A percentile compares a stretch with the other conserved stretches of the same genome.
Evolutionary conservation across 2,888 invertebrate genomes (phyloP).

Genomic region (Latrodectus elegans): DNA sequence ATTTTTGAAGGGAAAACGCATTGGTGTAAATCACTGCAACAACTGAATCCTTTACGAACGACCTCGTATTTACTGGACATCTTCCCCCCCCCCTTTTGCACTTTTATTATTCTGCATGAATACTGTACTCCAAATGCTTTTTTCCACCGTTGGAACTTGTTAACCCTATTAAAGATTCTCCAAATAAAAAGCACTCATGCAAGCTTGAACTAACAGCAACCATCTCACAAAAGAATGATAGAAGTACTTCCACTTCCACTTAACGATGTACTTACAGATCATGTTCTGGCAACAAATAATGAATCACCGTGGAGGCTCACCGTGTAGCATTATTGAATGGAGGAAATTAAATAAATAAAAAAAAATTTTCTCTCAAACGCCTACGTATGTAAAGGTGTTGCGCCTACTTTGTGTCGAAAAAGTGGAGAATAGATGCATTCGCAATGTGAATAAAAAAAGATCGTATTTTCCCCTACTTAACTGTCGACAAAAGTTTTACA

Average conservation of each 20-base stretch:
- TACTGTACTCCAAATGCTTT: not conserved
- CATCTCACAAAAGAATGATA: constrained; percentile 21
- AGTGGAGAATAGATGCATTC: not conserved
- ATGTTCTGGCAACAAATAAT: constrained; percentile 53
- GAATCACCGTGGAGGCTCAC: constrained; percentile 41
- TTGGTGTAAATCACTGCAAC: no score
- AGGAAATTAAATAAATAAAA: constrained; percentile 51
- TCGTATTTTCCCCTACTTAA: no score
- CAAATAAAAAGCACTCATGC: constrained; percentile 62
- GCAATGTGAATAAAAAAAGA: no score
- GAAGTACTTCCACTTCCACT: constrained; percentile 48
- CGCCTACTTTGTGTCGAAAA: constrained; percentile 15
- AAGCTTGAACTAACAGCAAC: constrained; percentile 51
- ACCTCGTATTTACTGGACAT: no score
- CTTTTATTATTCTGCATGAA: no score
- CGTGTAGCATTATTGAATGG: constrained; percentile 40
- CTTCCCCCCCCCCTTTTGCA: no score
- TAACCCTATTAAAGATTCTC: constrained; percentile 49
- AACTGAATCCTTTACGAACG: no score
- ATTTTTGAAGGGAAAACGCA: no score
- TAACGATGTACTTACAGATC: constrained; percentile 62
- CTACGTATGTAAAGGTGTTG: constrained; percentile 40
- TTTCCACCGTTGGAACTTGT: constrained; percentile 44
- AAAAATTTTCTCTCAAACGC: constrained; percentile 38
- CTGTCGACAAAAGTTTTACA: no score